phyloP scores from a whole-genome alignment of 2,888 invertebrate genomes.

The Hemithea aestivaria region DNA sequence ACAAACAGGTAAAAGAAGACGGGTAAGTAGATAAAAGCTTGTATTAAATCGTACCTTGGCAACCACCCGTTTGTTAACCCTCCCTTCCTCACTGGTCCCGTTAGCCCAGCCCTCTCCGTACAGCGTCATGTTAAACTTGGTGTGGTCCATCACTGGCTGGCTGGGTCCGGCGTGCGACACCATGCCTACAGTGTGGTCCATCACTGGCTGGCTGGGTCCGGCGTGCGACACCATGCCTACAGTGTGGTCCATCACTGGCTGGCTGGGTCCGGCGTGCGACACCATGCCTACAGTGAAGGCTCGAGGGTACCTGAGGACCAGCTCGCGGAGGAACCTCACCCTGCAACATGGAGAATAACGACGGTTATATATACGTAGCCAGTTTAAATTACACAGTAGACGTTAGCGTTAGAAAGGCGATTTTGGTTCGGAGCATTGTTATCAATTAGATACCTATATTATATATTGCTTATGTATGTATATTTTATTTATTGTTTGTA shows the following conservation, averaged over 20 bases:
- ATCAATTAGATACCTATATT: too few relatives aligned
- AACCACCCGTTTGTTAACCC: slow-evolving; percentile 82
- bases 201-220: slow-evolving; percentile 81
- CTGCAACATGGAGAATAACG: too few relatives aligned
- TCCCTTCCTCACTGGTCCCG: slow-evolving; percentile 68
- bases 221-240: slow-evolving; percentile 83
- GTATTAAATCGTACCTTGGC: slow-evolving; percentile 84
- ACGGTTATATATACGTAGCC: too few relatives aligned
- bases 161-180: slow-evolving; percentile 83
- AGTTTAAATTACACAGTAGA: too few relatives aligned
- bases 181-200: slow-evolving; percentile 81
- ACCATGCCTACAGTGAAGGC: slow-evolving; percentile 82
- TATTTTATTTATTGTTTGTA: too few relatives aligned
- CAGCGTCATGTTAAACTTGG: slow-evolving; percentile 83
- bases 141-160: slow-evolving; percentile 78
- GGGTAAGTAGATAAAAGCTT: too few relatives aligned
- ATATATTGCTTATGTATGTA: too few relatives aligned
- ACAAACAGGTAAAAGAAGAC: too few relatives aligned
- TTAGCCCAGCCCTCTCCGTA: slow-evolving; percentile 88
- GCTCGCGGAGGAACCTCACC: slow-evolving; percentile 37
- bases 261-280: slow-evolving; percentile 82
- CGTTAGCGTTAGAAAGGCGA: too few relatives aligned
- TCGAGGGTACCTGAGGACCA: slow-evolving; percentile 47
- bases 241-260: slow-evolving; percentile 78
- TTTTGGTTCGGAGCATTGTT: too few relatives aligned